Evolutionary conservation across 2,113 vertebrate genomes (phyloP).

Genomic region (Mesembrinibis cayennensis): DNA sequence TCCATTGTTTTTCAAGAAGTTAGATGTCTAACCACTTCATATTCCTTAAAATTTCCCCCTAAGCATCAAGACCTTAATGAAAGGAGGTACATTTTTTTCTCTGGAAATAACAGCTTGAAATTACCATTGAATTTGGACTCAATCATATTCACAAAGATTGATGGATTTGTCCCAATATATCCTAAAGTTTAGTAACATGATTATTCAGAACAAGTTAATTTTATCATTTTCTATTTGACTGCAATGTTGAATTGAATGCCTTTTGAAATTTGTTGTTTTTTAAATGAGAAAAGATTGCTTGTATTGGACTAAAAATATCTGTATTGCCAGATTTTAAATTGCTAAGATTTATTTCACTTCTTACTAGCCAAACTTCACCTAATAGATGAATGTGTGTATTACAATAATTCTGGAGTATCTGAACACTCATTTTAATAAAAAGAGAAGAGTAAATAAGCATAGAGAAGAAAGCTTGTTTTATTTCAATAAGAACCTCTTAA

Average conservation of each 20-base stretch:
- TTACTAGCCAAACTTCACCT: background rate
- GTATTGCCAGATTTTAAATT: background rate
- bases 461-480: background rate
- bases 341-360: background rate
- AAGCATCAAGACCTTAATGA: background rate
- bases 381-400: background rate
- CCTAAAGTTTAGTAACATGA: background rate
- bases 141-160: background rate
- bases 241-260: background rate
- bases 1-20: background rate
- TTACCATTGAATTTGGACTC: background rate
- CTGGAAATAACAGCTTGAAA: background rate
- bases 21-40: background rate
- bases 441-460: background rate
- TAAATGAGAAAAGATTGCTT: background rate
- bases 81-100: background rate
- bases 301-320: background rate
- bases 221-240: background rate
- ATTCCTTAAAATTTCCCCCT: background rate
- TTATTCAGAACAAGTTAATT: background rate
- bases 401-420: background rate
- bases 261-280: background rate
- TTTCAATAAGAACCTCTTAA: background rate
- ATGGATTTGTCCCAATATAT: background rate
- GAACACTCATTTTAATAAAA: background rate